phyloP scores from a whole-genome alignment of 2,113 vertebrate species.

The Oncorhynchus masou region DNA sequence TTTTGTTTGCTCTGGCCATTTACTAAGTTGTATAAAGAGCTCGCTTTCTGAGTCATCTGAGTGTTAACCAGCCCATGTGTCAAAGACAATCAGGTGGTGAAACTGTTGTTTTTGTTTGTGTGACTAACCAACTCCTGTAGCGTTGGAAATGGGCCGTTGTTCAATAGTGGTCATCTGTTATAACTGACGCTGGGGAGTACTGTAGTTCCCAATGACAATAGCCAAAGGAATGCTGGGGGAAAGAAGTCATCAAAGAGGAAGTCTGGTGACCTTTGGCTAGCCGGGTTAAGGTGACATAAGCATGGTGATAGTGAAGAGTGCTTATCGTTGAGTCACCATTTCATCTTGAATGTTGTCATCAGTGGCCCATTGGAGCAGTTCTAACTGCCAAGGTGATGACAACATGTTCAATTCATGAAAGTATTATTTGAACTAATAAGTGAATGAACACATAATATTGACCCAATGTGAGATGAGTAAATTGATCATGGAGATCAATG shows the following conservation, averaged over 20 bases:
- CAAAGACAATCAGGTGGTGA: not conserved
- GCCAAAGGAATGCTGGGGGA: constrained; percentile 38
- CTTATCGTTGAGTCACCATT: constrained; percentile 12
- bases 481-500: not conserved
- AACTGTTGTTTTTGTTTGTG: not conserved
- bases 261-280: constrained; percentile 34
- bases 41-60: constrained; percentile 24
- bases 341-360: constrained; percentile 31
- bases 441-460: not conserved
- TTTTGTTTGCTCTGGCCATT: not conserved
- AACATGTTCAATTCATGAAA: constrained; percentile 5
- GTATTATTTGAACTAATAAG: constrained; percentile 12
- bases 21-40: constrained; percentile 18
- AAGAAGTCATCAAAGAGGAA: constrained; percentile 29
- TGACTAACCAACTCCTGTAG: not conserved
- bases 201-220: constrained; percentile 18
- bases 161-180: not conserved
- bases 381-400: constrained; percentile 8
- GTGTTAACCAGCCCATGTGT: constrained; percentile 4
- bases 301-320: constrained; percentile 37
- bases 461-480: not conserved
- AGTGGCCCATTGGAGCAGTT: not conserved
- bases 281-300: constrained; percentile 34
- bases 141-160: not conserved
- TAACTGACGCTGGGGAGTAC: not conserved